Conservation (phyloP, 2,888 invertebrate genomes). For the Lagria hirta region DNA sequence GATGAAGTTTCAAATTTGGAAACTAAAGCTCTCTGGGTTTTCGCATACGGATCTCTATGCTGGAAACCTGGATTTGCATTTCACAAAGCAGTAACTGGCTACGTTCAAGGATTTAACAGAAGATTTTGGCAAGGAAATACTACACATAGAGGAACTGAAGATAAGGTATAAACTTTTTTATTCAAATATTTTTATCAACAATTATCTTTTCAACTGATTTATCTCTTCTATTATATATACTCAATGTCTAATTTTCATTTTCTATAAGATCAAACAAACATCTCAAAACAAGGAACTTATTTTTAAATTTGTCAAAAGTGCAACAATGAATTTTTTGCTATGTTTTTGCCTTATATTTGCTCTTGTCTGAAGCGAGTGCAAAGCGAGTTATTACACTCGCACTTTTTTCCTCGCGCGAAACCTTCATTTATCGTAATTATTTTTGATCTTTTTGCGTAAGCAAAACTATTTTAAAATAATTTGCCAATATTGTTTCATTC, state of each 20-base stretch:
- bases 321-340: too few species aligned
- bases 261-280: too few species aligned
- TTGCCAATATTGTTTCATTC: too few species aligned
- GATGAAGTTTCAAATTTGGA: conserved; percentile 45
- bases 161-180: conserved; percentile 72
- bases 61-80: conserved; percentile 94
- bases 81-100: conserved; percentile 77
- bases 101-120: conserved; percentile 76
- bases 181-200: too few species aligned
- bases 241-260: too few species aligned
- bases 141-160: conserved; percentile 74
- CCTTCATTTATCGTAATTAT: conserved; percentile 23
- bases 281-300: too few species aligned
- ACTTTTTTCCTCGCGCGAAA: conserved; percentile 5
- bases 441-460: conserved; percentile 34
- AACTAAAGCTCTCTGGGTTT: conserved; percentile 76
- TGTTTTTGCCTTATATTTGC: too few species aligned
- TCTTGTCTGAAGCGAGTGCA: too few species aligned
- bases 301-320: too few species aligned
- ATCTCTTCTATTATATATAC: too few species aligned
- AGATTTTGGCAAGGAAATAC: conserved; percentile 93
- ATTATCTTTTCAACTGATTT: too few species aligned
- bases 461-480: background rate
- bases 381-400: conserved; percentile 16
- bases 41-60: conserved; percentile 93